These are phyloP conservation scores for Conger conger DNA, from an alignment of 2,113 vertebrate species.

Conservation along the genomic window DNA sequence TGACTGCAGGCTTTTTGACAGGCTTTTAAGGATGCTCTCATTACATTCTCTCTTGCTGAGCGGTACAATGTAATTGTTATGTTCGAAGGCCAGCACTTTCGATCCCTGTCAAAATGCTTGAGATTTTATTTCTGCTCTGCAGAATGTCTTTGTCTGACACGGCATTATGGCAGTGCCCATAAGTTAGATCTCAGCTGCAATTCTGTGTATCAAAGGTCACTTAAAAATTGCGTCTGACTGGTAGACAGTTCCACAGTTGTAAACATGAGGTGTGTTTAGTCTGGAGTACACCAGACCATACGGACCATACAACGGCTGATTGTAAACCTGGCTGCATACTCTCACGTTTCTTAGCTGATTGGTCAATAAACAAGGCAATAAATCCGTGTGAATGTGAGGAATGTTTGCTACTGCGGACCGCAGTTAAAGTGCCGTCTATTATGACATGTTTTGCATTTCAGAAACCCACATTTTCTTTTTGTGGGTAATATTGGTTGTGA, in stretches of 20 bases:
- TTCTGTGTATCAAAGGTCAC: background rate
- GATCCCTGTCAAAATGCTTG: background rate
- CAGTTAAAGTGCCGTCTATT: too few species aligned
- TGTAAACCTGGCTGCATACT: background rate
- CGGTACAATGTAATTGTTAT: slow-evolving; percentile 34
- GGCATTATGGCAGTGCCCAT: background rate
- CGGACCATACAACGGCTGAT: background rate
- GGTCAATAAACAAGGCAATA: too few species aligned
- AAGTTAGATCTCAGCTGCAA: background rate
- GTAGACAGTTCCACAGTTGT: background rate
- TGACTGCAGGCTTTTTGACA: slow-evolving; percentile 33
- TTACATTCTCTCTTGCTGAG: background rate
- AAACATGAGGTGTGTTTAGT: background rate
- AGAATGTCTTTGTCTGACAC: background rate
- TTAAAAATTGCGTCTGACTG: background rate
- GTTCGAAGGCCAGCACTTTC: slow-evolving; percentile 1
- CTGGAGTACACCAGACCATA: background rate
- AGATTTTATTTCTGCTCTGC: background rate
- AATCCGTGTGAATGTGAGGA: too few species aligned
- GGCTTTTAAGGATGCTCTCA: slow-evolving; percentile 24
- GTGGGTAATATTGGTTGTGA: background rate
- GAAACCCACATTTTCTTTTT: background rate
- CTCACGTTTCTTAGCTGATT: too few species aligned
- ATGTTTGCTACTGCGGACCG: background rate
- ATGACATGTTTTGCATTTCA: background rate